phyloP scores from a whole-genome alignment of 1,140 invertebrate genomes.

The Zelostemma sp. region DNA sequence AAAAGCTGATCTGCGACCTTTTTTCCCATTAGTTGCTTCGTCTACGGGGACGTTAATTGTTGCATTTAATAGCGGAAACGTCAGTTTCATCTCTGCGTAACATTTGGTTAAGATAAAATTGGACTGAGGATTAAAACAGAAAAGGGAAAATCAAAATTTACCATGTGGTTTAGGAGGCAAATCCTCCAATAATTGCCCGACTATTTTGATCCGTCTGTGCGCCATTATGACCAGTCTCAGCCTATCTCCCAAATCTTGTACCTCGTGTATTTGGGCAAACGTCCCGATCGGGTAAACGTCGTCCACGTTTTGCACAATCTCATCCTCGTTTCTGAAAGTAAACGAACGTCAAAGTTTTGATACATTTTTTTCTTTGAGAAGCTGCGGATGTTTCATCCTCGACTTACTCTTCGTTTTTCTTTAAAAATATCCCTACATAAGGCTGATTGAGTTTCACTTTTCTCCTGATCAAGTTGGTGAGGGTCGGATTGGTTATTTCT shows the following conservation, averaged over 20 bases:
- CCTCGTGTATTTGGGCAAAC: constrained; percentile 98
- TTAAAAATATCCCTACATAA: constrained; percentile 97
- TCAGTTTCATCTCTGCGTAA: constrained; percentile 70
- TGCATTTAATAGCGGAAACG: constrained; percentile 77
- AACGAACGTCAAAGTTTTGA: not conserved
- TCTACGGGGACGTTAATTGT: constrained; percentile 74
- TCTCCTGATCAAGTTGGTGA: constrained; percentile 92
- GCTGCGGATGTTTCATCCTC: too few relatives aligned
- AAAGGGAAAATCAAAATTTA: constrained; percentile 39
- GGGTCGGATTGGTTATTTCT: constrained; percentile 88
- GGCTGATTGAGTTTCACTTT: constrained; percentile 97
- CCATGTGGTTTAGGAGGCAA: constrained; percentile 71
- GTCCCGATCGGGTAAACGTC: constrained; percentile 95
- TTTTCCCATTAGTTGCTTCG: constrained; percentile 54
- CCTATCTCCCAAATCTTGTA: constrained; percentile 95
- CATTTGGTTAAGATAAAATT: constrained; percentile 29
- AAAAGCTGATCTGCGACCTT: constrained; percentile 50
- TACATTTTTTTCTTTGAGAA: not conserved
- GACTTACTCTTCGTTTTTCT: constrained; percentile 90
- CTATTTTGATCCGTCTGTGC: constrained; percentile 88
- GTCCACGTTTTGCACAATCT: constrained; percentile 86
- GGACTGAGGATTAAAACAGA: constrained; percentile 57
- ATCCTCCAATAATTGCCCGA: constrained; percentile 82
- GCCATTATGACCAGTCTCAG: constrained; percentile 94
- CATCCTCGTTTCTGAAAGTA: constrained; percentile 80